Evolutionary conservation across 2,113 vertebrate species (phyloP), one percentile per base, ranked within the genome.

Genomic region (Corythornis vintsioides): DNA sequence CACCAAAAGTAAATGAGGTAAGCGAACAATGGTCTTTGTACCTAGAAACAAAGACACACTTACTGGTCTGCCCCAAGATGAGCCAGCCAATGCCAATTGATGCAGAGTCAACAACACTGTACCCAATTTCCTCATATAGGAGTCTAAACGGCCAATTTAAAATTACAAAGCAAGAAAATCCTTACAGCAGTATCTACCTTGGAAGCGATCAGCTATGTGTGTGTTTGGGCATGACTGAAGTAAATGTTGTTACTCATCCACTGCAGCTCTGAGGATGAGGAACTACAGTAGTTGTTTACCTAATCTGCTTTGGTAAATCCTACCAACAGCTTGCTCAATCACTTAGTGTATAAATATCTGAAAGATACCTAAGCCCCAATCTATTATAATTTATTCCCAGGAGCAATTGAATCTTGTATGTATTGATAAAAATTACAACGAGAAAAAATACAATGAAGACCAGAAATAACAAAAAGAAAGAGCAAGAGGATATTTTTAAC

Each of bases 51-150:
- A 21, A 3, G 25, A 4, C 11, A 52, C 13, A 52, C 25, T 50
- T 26, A 4, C 26, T 25, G 16, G 5, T 10, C 33, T 59, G 15
- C 19, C 40, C 24, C 31, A 0, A 1, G 29, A 15, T 1, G 1
- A 81, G 48, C 28, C 56, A 33, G 17, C 15, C n/a, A 20, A 6
- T 5, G 24, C 20, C 3, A 19, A 4, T 2, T 9, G 53, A 11
- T 0, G 2, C 53, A 47, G 14, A 75, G 59, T 2, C 59, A n/a
- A n/a, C 42, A 73, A 26, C 9, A 50, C 19, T 38, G n/a, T 5
- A 4, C 38, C 8, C 0, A 43, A 28, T 55, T 57, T 10, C 28
- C 8, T 5, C 24, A 7, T 3, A 0, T 1, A 28, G 9, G 15
- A 93, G 35, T 7, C 7, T 25, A 42, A 84, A 50, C 0, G 1